phyloP scores from a whole-genome alignment of 2,113 vertebrate species.

The Crotalus viridis region DNA sequence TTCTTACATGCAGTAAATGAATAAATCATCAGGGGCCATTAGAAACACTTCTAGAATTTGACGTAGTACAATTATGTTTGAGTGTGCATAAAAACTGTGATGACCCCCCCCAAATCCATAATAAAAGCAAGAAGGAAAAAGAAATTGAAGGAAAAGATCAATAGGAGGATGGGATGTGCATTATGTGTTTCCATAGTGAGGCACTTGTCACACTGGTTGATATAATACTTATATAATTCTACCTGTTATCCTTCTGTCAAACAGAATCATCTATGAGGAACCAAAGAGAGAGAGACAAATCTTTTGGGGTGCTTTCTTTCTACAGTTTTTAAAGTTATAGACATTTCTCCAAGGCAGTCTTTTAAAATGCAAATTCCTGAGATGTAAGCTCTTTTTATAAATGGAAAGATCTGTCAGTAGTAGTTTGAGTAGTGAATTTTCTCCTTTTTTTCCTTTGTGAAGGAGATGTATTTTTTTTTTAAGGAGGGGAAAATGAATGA shows the following conservation, averaged over 20 bases:
- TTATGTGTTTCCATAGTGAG: neutral
- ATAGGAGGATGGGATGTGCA: neutral
- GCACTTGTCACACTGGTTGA: neutral
- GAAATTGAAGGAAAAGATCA: neutral
- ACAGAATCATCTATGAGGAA: neutral
- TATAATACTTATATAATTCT: neutral
- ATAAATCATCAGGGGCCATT: neutral
- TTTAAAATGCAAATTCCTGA: neutral
- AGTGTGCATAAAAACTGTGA: neutral
- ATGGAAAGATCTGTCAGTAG: neutral
- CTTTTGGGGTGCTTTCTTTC: neutral
- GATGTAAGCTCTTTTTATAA: neutral
- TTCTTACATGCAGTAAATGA: neutral
- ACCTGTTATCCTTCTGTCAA: neutral
- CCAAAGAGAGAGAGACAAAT: neutral
- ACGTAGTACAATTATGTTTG: neutral
- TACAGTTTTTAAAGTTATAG: neutral
- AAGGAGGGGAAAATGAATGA: neutral
- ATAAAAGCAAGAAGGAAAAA: neutral
- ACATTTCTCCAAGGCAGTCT: neutral
- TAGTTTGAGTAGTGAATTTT: neutral
- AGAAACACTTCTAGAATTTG: neutral
- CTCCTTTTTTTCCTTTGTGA: neutral
- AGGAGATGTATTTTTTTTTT: neutral
- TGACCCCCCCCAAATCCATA: neutral